Conservation (phyloP, 2,797 vertebrate species). For the Poeciliopsis turneri region DNA sequence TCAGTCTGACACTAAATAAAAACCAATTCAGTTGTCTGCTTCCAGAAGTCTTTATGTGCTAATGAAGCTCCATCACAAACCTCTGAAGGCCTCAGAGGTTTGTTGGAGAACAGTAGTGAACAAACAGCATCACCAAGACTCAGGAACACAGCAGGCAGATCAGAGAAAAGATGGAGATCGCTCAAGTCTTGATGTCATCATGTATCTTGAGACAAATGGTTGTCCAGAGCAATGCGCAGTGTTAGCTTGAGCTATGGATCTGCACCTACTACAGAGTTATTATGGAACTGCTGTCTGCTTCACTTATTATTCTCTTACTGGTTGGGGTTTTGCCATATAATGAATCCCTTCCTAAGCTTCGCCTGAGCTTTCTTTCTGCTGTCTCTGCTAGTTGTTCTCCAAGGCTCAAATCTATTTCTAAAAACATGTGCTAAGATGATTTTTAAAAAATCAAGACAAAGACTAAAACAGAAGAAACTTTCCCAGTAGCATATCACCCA, state of each 20-base stretch:
- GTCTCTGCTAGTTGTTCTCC: not conserved
- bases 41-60: not conserved
- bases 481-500: no score
- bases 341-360: not conserved
- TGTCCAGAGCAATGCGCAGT: not conserved
- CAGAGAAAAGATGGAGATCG: not conserved
- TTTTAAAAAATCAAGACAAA: no score
- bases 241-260: not conserved
- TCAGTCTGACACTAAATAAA: not conserved
- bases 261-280: not conserved
- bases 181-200: not conserved
- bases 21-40: not conserved
- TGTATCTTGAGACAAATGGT: not conserved
- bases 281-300: not conserved
- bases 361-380: not conserved
- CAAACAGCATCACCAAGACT: not conserved
- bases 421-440: no score
- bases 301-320: not conserved
- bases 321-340: not conserved
- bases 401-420: not conserved
- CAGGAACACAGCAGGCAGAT: not conserved
- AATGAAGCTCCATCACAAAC: not conserved
- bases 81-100: not conserved
- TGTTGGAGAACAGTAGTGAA: not conserved
- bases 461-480: no score